Evolutionary conservation across 2,113 vertebrate species (phyloP), one percentile per base, ranked within the genome.

Genomic region (Etheostoma spectabile): DNA sequence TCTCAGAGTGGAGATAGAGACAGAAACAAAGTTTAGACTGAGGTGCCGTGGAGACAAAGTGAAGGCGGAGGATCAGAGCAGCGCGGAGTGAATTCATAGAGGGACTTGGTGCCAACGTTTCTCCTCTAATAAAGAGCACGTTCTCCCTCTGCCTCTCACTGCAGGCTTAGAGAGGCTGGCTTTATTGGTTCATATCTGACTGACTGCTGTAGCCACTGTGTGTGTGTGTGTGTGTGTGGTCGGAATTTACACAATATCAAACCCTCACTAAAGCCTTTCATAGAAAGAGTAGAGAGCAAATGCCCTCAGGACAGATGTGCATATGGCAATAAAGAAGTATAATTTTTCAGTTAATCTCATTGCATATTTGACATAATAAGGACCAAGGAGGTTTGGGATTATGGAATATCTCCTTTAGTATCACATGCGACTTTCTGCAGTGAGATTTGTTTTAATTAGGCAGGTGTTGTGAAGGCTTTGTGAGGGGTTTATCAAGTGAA

Each of bases 131-230:
- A 85, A 90, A 91, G 77, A 75, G 69, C 72, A 19, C 1, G 8
- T 61, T 75, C 64, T 56, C 69, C 68, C 76, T 80, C 79, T 51
- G 55, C 83, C 53, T 82, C 79, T 74, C 69, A 74, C 80, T 82
- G 60, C 80, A 86, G 85, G 77, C 86, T 77, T 62, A 69, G 38
- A 61, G 72, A 70, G 46, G 15, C 45, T 0, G 5, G 55, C 62
- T 86, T 91, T 85, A 89, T 77, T 89, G 77, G 79, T 88, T 89
- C 79, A 88, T 83, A 80, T 86, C 77, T 80, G 86, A 80, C 79
- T 86, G 84, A 86, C 24, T 59, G 59, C 78, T 88, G 83, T 49
- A 86, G 80, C 77, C 79, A 86, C 67, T 45, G n/a, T 75, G 48
- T 61, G 46, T 27, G 8, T 49, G 35, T 57, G 78, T 64, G 79